These are phyloP conservation scores for Charanyca ferruginea DNA, from an alignment of 2,888 invertebrate species.

Conservation along the genomic window DNA sequence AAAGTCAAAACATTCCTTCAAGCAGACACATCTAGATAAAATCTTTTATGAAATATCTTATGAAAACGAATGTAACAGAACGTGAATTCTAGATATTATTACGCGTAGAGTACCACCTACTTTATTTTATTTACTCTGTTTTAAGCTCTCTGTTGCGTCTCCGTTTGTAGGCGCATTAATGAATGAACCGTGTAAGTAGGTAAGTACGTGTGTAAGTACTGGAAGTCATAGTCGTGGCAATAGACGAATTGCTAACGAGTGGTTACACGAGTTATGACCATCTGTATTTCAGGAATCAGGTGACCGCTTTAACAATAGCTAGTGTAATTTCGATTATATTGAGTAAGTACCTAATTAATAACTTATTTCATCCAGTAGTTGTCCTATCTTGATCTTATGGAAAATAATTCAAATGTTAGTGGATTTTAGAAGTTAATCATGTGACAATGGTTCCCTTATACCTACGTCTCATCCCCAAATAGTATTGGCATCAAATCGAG, in stretches of 20 bases:
- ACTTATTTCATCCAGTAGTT: neutral
- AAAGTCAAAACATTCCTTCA: constrained; percentile 29
- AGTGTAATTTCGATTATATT: constrained; percentile 7
- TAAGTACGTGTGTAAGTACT: constrained; percentile 26
- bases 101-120: neutral
- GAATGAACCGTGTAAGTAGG: constrained; percentile 56
- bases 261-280: constrained; percentile 39
- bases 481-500: constrained; percentile 42
- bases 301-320: constrained; percentile 24
- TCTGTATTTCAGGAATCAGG: constrained; percentile 35
- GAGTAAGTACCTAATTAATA: constrained; percentile 5
- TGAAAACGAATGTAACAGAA: constrained; percentile 1
- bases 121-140: constrained; percentile 28
- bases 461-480: constrained; percentile 11
- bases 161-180: constrained; percentile 37
- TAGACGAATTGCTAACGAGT: constrained; percentile 48
- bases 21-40: neutral
- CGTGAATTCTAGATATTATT: neutral
- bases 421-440: constrained; percentile 2
- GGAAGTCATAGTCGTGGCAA: constrained; percentile 41
- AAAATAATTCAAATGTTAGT: neutral
- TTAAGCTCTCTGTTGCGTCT: constrained; percentile 30
- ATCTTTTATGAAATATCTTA: constrained; percentile 9
- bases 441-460: constrained; percentile 1
- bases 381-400: no score